Evolutionary conservation across 2,888 invertebrate genomes (phyloP).

Genomic region (Diabrotica balteata): DNA sequence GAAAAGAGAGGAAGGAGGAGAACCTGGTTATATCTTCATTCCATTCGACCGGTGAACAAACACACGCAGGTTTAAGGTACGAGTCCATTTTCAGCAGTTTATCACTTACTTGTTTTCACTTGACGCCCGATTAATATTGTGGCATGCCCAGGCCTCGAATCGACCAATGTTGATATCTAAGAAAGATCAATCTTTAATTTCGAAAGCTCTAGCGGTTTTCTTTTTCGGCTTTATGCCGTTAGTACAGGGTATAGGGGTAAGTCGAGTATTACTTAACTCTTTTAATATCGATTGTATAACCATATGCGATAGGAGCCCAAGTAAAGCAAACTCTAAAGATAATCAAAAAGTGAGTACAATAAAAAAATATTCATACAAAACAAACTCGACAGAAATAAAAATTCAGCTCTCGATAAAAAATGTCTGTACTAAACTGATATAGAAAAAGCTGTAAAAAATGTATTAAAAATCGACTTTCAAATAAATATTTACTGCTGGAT

Average conservation of each 20-base stretch:
- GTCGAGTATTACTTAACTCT: slow-evolving; percentile 9
- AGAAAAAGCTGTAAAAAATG: too few relatives aligned
- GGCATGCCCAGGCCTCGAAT: slow-evolving; percentile 58
- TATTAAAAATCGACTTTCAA: too few relatives aligned
- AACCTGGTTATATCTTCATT: slow-evolving; percentile 58
- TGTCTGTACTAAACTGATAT: too few relatives aligned
- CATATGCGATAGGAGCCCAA: too few relatives aligned
- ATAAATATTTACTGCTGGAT: too few relatives aligned
- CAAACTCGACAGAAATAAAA: too few relatives aligned
- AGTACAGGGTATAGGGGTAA: slow-evolving; percentile 26
- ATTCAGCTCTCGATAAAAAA: too few relatives aligned
- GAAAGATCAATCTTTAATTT: slow-evolving; percentile 51
- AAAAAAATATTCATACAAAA: too few relatives aligned
- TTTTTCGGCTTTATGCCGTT: slow-evolving; percentile 23
- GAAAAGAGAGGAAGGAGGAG: slow-evolving; percentile 34
- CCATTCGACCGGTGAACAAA: slow-evolving; percentile 47
- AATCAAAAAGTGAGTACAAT: too few relatives aligned
- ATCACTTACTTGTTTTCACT: slow-evolving; percentile 61
- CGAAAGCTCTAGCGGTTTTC: slow-evolving; percentile 35
- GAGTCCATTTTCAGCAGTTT: slow-evolving; percentile 61
- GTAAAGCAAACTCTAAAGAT: too few relatives aligned
- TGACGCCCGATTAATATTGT: slow-evolving; percentile 62
- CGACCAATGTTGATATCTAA: slow-evolving; percentile 53
- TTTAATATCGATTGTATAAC: too few relatives aligned
- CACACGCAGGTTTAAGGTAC: slow-evolving; percentile 58